Base-by-base conservation (phyloP, 1,140 invertebrate species). In the Maconellicoccus hirsutus region DNA sequence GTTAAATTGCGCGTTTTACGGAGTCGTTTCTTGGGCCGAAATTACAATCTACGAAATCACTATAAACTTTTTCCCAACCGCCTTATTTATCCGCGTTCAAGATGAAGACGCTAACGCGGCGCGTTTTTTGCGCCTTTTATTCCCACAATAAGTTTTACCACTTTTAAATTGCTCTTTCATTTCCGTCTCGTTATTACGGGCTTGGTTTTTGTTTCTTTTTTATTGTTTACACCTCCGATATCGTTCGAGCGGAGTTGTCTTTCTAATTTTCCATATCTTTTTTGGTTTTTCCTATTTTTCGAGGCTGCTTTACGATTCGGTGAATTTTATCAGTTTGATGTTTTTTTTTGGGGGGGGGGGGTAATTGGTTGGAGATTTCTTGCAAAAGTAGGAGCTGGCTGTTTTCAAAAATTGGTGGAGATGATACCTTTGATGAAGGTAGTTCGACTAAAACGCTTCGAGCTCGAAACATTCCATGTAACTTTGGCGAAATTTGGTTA, bases 51-150 rank as follows among this genome's bases (percentile, higher is more conserved):
- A 6, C 42, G n/a, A 52, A 52, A 52, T 52, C 42, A 52, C 42
- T 52, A 52, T 52, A 52, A 52, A 52, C 42, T 52, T 52, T n/a
- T 52, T 52, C 42, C n/a, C n/a, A 52, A 52, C 42, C 42, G n/a
- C 16, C 42, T 52, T 52, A 52, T 52, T 52, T 52, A 52, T 52
- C 42, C 42, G 42, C 12, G 12, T 16, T 19, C 16, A 16, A 52
- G n/a, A 52, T 52, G 42, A 52, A 52, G 42, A 52, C 42, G n/a
- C 42, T 4, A 52, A 16, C 42, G 42, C 12, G 42, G 42, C 42
- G 42, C n/a, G 29, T 52, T 52, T 52, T 52, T 52, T 16, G 42
- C 16, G 16, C 42, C n/a, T 33, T 52, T 52, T 52, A 52, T 52
- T 52, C 42, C 42, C 42, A 52, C 42, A 52, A 52, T 52, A 52